These are phyloP conservation scores for Serranus cabrilla DNA, from an alignment of 2,797 vertebrate species.

Conservation along the genomic window DNA sequence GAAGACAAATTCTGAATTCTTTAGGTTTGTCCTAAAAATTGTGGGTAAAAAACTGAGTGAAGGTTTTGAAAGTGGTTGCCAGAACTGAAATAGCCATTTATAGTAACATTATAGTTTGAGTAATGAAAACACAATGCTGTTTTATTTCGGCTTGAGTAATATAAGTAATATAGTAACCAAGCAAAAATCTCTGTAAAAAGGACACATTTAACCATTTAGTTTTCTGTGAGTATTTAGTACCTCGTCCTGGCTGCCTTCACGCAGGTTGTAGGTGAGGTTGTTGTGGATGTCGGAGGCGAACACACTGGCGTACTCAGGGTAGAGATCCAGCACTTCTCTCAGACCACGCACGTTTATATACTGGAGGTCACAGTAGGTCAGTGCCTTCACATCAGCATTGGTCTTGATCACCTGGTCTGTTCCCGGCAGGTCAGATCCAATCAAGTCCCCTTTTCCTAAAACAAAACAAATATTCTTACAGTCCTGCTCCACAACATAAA, in stretches of 20 bases:
- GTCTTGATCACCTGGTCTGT: conserved; percentile 94
- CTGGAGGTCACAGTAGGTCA: conserved; percentile 98
- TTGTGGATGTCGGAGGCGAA: conserved; percentile 92
- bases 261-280: conserved; percentile 97
- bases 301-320: conserved; percentile 92
- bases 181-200: background rate
- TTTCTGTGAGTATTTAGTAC: conserved; percentile 77
- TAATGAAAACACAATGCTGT: too few relatives aligned
- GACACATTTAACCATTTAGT: background rate
- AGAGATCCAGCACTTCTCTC: conserved; percentile 93
- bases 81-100: too few relatives aligned
- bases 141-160: too few relatives aligned
- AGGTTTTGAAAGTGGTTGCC: background rate
- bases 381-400: conserved; percentile 95
- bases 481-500: background rate
- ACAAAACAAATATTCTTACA: conserved; percentile 8
- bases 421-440: conserved; percentile 92
- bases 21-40: too few relatives aligned
- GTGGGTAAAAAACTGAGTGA: background rate
- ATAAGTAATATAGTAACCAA: too few relatives aligned
- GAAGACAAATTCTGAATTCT: background rate
- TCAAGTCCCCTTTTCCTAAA: conserved; percentile 96
- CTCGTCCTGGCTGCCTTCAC: conserved; percentile 93
- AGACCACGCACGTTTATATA: conserved; percentile 92
- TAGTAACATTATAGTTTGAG: too few relatives aligned